Evolutionary conservation across 2,797 vertebrate species (phyloP).

Genomic region (Leptodactylus fallax): DNA sequence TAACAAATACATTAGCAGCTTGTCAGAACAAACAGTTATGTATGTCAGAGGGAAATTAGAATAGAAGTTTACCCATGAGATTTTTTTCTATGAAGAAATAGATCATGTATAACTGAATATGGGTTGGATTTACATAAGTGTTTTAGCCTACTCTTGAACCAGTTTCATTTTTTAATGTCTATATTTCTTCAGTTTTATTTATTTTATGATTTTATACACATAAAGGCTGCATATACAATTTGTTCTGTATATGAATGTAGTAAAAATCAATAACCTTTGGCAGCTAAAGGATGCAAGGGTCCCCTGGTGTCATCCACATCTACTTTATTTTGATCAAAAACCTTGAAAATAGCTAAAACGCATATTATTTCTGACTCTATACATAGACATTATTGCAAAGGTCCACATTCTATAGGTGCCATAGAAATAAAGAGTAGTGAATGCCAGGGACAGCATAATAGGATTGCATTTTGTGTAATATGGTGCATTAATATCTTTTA

Average conservation of each 20-base stretch:
- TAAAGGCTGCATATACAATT: background rate
- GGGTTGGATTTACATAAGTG: background rate
- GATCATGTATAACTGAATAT: background rate
- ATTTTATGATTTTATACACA: background rate
- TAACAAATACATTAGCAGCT: constrained; percentile 51
- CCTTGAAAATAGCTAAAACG: background rate
- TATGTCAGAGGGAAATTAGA: constrained; percentile 41
- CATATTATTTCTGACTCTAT: no score
- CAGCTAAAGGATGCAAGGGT: no score
- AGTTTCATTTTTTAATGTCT: background rate
- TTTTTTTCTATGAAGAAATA: background rate
- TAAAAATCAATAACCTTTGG: background rate
- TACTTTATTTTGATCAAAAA: background rate
- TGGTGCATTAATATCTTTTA: no score
- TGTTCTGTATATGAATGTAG: background rate
- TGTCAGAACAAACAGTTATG: constrained; percentile 53
- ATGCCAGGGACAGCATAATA: no score
- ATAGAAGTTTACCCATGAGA: background rate
- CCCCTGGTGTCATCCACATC: background rate
- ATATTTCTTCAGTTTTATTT: background rate
- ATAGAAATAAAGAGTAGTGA: no score
- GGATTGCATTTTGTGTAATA: no score
- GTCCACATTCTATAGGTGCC: no score
- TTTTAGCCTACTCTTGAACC: background rate
- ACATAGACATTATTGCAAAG: no score